Conservation (phyloP, 2,888 invertebrate genomes). For the Liodrosophila aerea region DNA sequence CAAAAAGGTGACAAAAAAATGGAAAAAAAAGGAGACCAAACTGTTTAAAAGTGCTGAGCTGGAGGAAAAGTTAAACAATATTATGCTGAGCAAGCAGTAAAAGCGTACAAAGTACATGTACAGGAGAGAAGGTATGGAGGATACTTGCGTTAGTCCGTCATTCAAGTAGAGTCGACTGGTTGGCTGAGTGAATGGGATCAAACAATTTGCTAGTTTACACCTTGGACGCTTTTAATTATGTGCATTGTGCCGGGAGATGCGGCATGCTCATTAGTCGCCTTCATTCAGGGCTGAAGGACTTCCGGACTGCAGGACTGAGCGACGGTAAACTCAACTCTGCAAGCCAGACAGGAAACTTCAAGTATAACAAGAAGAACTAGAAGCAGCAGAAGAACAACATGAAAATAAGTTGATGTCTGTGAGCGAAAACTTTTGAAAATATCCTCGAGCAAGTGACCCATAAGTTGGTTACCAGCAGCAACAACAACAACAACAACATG, state of each 20-base stretch:
- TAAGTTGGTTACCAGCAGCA: constrained; percentile 54
- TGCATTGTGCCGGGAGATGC: constrained; percentile 57
- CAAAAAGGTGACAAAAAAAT: constrained; percentile 27
- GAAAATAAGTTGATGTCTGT: constrained; percentile 38
- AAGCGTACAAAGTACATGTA: constrained; percentile 7
- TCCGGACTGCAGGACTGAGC: background rate
- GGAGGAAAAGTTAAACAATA: constrained; percentile 64
- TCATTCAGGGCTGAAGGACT: constrained; percentile 12
- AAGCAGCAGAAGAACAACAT: constrained; percentile 15
- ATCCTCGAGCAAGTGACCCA: constrained; percentile 65
- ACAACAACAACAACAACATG: constrained; percentile 20
- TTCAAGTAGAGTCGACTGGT: constrained; percentile 30
- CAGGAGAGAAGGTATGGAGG: background rate
- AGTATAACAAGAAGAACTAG: constrained; percentile 36
- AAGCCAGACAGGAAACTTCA: constrained; percentile 44
- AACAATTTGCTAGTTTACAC: constrained; percentile 77
- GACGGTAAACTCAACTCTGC: constrained; percentile 13
- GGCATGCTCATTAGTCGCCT: constrained; percentile 61
- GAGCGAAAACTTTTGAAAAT: constrained; percentile 54
- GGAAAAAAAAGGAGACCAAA: constrained; percentile 34
- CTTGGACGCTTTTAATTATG: constrained; percentile 76
- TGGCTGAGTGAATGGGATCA: constrained; percentile 68
- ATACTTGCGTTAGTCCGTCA: constrained; percentile 13
- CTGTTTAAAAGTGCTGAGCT: constrained; percentile 60
- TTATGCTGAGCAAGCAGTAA: constrained; percentile 66